These are phyloP conservation scores for Paralvinella palmiformis DNA, from an alignment of 1,140 invertebrate species.

Conservation along the genomic window DNA sequence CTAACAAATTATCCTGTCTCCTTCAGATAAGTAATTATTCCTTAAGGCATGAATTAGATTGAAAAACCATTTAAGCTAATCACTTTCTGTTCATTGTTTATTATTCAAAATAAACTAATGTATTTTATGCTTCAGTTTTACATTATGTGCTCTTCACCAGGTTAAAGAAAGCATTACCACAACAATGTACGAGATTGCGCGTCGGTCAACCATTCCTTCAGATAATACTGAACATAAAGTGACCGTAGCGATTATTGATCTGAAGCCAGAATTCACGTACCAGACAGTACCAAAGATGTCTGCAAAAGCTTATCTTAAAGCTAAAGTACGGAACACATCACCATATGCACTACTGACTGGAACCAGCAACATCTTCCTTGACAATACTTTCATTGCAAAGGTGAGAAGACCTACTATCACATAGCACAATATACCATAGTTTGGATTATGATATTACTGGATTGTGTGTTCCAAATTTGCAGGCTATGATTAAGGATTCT, in stretches of 20 bases:
- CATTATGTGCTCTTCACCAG: constrained; percentile 20
- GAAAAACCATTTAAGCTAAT: too few species aligned
- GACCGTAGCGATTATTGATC: constrained; percentile 43
- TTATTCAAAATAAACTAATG: too few species aligned
- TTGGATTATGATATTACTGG: too few species aligned
- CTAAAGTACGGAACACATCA: constrained; percentile 44
- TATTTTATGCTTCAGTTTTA: too few species aligned
- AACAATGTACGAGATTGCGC: constrained; percentile 41
- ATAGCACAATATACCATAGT: too few species aligned
- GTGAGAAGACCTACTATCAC: too few species aligned
- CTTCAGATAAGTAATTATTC: too few species aligned
- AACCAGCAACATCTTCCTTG: constrained; percentile 47
- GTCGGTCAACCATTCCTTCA: constrained; percentile 39
- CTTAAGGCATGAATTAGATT: too few species aligned
- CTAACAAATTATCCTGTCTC: too few species aligned
- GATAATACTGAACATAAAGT: constrained; percentile 44
- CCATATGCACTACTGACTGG: constrained; percentile 44
- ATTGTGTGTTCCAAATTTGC: too few species aligned
- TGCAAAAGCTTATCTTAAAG: constrained; percentile 45
- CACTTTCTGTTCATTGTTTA: too few species aligned
- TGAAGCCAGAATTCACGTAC: constrained; percentile 44
- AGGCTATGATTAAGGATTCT: too few species aligned
- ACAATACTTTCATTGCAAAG: constrained; percentile 51
- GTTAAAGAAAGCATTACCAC: constrained; percentile 37
- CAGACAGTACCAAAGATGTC: constrained; percentile 43